These are phyloP conservation scores for Myotis pilosus DNA, from an alignment of 2,797 vertebrate species.

Conservation along the genomic window DNA sequence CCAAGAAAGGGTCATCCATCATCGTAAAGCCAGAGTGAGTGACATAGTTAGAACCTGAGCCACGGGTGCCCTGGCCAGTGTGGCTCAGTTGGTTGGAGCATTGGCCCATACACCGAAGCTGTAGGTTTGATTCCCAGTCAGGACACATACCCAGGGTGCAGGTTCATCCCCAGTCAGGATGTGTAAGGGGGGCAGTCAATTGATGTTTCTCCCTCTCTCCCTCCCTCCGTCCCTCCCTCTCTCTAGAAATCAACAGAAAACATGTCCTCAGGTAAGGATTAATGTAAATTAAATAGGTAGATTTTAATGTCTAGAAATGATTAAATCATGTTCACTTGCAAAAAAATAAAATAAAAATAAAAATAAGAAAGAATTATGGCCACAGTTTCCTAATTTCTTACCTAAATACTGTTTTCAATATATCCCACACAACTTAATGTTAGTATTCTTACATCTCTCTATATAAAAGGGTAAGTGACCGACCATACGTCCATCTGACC, in stretches of 20 bases:
- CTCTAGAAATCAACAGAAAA: neutral
- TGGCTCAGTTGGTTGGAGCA: neutral
- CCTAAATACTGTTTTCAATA: neutral
- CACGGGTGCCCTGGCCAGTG: neutral
- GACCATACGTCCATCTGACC: too few species aligned
- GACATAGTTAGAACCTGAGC: neutral
- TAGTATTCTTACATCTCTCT: neutral
- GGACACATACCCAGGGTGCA: neutral
- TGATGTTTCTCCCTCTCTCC: neutral
- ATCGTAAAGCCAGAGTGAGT: neutral
- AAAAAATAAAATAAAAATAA: neutral
- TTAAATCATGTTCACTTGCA: neutral
- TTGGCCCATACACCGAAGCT: neutral
- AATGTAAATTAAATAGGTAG: neutral
- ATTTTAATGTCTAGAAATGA: neutral
- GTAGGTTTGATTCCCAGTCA: neutral
- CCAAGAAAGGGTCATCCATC: neutral
- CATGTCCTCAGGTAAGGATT: neutral
- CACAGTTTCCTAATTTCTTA: neutral
- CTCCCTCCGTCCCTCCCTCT: neutral
- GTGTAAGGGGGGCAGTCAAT: neutral
- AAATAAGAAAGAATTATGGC: neutral
- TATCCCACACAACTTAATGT: neutral
- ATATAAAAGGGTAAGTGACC: too few species aligned
- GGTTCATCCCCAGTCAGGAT: too few species aligned